Evolutionary conservation across 2,113 vertebrate species (phyloP), one percentile per base, ranked within the genome.

Genomic region (Crotalus viridis): DNA sequence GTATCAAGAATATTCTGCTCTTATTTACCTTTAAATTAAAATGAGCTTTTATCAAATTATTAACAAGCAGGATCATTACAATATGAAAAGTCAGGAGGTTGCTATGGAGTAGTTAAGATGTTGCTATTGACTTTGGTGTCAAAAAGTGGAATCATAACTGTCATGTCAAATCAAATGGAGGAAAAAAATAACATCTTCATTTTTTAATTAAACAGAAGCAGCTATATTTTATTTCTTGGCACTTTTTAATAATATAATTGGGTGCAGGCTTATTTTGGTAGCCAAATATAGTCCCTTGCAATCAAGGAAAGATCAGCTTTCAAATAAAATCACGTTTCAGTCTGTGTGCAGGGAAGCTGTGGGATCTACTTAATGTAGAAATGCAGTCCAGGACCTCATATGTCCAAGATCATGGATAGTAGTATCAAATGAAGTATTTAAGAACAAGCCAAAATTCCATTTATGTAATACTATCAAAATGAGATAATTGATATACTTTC

Each of bases 11-110:
- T 90, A 87, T 93, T 64, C 91, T 92, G n/a, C 46, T 96, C 94
- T 92, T 95, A 95, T 92, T 89, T 92, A 92, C 92, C n/a, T 94
- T 96, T 95, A 92, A 96, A 97, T 96, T 96, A 93, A 96, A 96
- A 96, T 91, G 89, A 89, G 92, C 94, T 95, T 95, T 96, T 56
- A 91, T 94, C 96, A 96, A 96, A 95, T 88, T 94, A 95, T 93
- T 46, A 96, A 81, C 88, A 95, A 57, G 94, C 91, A 94, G 85
- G 88, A 91, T 39, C 85, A 93, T 93, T 93, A 55, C 46, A 94
- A 89, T 94, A 93, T 22, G 94, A 93, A 61, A 59, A 94, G 91
- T 43, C 92, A 92, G 85, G 64, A 95, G 51, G 51, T 95, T 96
- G 92, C 59, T 90, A 90, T 96, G 92, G 94, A 96, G 89, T 95